phyloP scores from a whole-genome alignment of 53 echinoderm and acorn worm genomes.

The Echinarachnius parma region DNA sequence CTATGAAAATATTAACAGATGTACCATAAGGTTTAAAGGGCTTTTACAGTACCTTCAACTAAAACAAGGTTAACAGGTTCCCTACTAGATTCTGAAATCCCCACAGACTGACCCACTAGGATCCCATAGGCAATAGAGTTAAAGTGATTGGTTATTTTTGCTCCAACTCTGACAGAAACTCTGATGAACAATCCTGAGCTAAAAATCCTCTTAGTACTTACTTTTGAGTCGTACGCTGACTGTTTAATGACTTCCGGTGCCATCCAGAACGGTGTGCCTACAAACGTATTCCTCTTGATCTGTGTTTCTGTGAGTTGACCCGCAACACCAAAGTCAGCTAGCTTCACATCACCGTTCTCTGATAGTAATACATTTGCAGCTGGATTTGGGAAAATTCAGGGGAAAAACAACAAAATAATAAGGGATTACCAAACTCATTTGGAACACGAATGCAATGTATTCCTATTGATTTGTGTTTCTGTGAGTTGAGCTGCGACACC shows the following conservation, averaged over 20 bases:
- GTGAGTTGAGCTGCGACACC: conserved; percentile 99
- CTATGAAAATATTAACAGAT: no score
- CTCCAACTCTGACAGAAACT: background rate
- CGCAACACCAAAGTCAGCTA: conserved; percentile 97
- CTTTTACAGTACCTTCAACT: no score
- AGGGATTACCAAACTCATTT: no score
- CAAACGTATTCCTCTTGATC: conserved; percentile 94
- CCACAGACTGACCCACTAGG: background rate
- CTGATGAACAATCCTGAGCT: no score
- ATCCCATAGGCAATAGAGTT: background rate
- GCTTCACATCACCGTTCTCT: conserved; percentile 90
- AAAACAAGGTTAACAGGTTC: no score
- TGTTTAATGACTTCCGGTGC: conserved; percentile 99
- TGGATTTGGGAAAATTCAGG: conserved; percentile 24
- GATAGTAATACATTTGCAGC: conserved; percentile 98
- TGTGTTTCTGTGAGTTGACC: conserved; percentile 98
- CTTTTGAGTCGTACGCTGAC: conserved; percentile 98
- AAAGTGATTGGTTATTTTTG: background rate
- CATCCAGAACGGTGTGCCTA: conserved; percentile 99
- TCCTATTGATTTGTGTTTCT: conserved; percentile 92
- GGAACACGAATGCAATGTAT: no score
- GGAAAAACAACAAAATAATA: background rate
- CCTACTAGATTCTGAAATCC: no score
- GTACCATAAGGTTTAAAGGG: no score
- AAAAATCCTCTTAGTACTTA: conserved; percentile 29